Percentiles rank a stretch among this genome's conserved stretches.
phyloP scores from a whole-genome alignment of 2,113 vertebrate species.

The Camelus dromedarius region DNA sequence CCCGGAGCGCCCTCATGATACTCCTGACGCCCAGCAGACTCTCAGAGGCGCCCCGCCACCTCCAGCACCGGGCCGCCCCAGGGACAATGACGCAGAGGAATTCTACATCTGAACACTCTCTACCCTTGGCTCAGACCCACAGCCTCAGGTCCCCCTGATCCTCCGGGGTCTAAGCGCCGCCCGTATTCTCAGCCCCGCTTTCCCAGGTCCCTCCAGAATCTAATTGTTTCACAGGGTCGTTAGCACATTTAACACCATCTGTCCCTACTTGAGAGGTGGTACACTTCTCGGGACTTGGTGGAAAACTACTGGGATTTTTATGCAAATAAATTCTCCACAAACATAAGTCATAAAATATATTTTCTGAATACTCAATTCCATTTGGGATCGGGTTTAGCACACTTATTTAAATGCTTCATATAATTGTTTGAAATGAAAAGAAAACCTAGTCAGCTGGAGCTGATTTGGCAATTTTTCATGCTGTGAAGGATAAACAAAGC shows the following conservation, averaged over 20 bases:
- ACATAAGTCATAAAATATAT: slow-evolving; percentile 49
- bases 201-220: background rate
- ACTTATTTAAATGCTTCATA: slow-evolving; percentile 49
- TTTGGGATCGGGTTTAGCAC: background rate
- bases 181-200: background rate
- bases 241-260: background rate
- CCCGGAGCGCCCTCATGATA: slow-evolving; percentile 9
- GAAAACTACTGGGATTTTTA: slow-evolving; percentile 25
- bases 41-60: background rate
- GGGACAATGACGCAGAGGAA: slow-evolving; percentile 86
- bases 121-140: background rate
- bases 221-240: background rate
- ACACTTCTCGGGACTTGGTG: background rate
- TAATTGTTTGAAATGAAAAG: slow-evolving; percentile 62
- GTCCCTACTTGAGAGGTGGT: background rate
- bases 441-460: slow-evolving; percentile 37
- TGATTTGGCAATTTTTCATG: slow-evolving; percentile 45
- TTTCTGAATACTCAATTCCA: slow-evolving; percentile 57
- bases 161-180: background rate
- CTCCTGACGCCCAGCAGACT: background rate
- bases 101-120: slow-evolving; percentile 90
- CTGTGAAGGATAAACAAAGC: slow-evolving; percentile 43
- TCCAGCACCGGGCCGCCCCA: rapidly evolving
- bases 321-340: slow-evolving; percentile 54
- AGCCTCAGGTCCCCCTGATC: background rate